Percentiles rank a stretch among this genome's conserved stretches.
Conservation (phyloP, 2,113 vertebrate species). For the Eleginops maclovinus region DNA sequence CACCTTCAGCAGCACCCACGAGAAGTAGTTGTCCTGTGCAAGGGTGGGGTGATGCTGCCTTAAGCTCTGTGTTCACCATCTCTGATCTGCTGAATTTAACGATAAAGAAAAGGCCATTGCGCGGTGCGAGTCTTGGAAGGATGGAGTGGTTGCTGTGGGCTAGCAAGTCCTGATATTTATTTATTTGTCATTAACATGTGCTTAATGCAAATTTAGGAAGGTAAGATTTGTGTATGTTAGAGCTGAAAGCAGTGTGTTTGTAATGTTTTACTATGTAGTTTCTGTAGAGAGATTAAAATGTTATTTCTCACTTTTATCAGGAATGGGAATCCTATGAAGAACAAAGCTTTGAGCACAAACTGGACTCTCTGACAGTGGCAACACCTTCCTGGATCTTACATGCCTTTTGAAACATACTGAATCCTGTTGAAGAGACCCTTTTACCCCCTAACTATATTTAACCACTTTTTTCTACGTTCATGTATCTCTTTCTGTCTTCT, state of each 20-base stretch:
- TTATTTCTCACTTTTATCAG: conserved; percentile 64
- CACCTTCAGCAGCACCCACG: conserved; percentile 78
- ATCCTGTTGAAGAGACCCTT: conserved; percentile 50
- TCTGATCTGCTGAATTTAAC: conserved; percentile 39
- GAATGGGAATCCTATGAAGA: conserved; percentile 69
- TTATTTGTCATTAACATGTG: conserved; percentile 42
- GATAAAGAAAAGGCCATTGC: conserved; percentile 21
- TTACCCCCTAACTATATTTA: conserved; percentile 20
- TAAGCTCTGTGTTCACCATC: conserved; percentile 36
- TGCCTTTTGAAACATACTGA: conserved; percentile 39
- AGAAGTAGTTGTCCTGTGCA: conserved; percentile 75
- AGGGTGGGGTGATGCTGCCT: conserved; percentile 74
- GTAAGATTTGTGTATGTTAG: conserved; percentile 27
- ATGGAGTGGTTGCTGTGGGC: conserved; percentile 63
- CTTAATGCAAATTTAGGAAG: conserved; percentile 55
- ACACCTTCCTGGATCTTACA: conserved; percentile 54
- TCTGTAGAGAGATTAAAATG: conserved; percentile 43
- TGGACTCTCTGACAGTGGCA: conserved; percentile 66
- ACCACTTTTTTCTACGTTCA: conserved; percentile 55
- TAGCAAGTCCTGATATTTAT: conserved; percentile 55
- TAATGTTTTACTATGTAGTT: conserved; percentile 25
- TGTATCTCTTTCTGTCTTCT: conserved; percentile 44
- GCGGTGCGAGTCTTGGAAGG: conserved; percentile 59
- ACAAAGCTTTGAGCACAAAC: conserved; percentile 47
- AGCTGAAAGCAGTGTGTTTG: conserved; percentile 19